phyloP scores from a whole-genome alignment of 2,797 vertebrate genomes.

The Enteromius treurensis region DNA sequence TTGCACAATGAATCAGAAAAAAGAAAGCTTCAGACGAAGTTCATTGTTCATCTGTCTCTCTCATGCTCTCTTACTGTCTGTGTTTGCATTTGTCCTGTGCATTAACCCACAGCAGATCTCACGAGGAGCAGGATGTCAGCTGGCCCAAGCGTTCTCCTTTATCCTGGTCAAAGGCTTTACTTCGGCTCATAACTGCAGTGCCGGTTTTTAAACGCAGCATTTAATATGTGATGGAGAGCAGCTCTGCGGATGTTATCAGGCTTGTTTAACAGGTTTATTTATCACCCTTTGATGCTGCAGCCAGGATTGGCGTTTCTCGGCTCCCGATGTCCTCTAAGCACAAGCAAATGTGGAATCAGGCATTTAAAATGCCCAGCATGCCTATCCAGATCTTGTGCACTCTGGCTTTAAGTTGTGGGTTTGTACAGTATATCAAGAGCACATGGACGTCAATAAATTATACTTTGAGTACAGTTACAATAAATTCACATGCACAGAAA shows the following conservation, averaged over 20 bases:
- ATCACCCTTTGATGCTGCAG: constrained; percentile 43
- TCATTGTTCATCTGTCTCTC: not conserved
- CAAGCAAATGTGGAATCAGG: constrained; percentile 42
- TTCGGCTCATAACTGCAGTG: constrained; percentile 21
- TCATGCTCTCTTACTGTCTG: constrained; percentile 4
- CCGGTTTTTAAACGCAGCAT: constrained; percentile 33
- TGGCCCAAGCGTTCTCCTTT: constrained; percentile 11
- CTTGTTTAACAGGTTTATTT: constrained; percentile 52
- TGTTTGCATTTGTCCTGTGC: constrained; percentile 31
- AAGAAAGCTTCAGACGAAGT: not conserved
- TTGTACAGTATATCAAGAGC: not conserved
- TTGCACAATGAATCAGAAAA: not conserved
- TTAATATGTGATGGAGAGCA: constrained; percentile 41
- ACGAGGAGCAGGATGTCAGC: not conserved
- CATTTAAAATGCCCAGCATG: not conserved
- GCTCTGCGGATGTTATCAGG: constrained; percentile 36
- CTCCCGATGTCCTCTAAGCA: constrained; percentile 28
- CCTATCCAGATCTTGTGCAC: not conserved
- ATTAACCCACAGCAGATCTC: constrained; percentile 28
- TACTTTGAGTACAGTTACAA: constrained; percentile 6
- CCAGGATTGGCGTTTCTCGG: constrained; percentile 8
- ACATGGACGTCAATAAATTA: constrained; percentile 5
- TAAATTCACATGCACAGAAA: not conserved
- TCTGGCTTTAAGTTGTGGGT: not conserved
- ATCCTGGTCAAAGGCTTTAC: constrained; percentile 38